Base-by-base conservation (phyloP, 2,113 vertebrate species). In the Turnix velox region DNA sequence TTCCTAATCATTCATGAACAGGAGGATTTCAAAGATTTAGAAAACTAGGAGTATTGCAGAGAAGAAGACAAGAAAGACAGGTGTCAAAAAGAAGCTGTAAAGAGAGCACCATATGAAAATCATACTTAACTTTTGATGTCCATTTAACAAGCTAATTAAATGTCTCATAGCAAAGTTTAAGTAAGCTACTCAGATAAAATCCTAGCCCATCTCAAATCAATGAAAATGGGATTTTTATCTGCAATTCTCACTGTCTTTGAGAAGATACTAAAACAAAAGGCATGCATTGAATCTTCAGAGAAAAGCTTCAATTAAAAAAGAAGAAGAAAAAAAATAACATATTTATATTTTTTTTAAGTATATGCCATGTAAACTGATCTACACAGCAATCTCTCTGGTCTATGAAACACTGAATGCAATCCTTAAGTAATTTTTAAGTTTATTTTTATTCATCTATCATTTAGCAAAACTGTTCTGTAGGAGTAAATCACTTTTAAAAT, bases 91-190 rank as follows among this genome's bases (percentile, higher is more conserved):
- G 57, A 76, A 84, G 71, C 37, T 91, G 74, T 84, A 89, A 95
- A 89, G 77, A 90, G 65, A 95, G 95, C 94, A 95, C 95, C 92
- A 84, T 87, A 71, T 12, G 84, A 93, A 94, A 91, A 84, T 94
- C 81, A 93, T 90, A 87, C 87, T 92, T 91, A 35, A 59, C 12
- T 77, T 93, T 59, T 68, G 52, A 91, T 33, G 28, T 78, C 52
- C 25, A 17, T 39, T 89, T 81, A 68, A 57, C 13, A 65, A 49
- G 18, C 12, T 84, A 77, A 68, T 65, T 49, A 61, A 71, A 66
- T 19, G 39, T 76, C 89, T 89, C 49, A 51, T 23, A 54, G 0
- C 51, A 31, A 88, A 52, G 66, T 75, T 65, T 54, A 90, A 75
- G 19, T 75, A 88, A 72, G 12, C 39, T 75, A 92, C 40, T 28